Evolutionary conservation across 1,140 invertebrate species (phyloP).

Genomic region (Dendrolimus punctatus): DNA sequence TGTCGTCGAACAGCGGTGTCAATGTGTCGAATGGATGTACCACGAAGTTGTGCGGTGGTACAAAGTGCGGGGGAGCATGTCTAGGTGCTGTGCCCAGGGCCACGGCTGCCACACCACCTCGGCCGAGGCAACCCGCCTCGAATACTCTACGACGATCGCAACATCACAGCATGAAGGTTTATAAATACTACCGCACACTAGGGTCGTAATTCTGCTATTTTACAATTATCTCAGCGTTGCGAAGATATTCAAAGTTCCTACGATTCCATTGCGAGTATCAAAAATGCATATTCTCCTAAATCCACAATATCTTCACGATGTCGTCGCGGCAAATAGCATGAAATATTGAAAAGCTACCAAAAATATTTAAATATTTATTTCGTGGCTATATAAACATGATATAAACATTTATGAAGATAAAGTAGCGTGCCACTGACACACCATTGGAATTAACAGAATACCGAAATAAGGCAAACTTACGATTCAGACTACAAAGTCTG

Average conservation of each 20-base stretch:
- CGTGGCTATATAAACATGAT: too few species aligned
- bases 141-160: constrained; percentile 78
- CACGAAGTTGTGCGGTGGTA: constrained; percentile 59
- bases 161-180: constrained; percentile 82
- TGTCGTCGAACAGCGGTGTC: constrained; percentile 74
- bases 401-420: too few species aligned
- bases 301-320: too few species aligned
- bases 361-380: too few species aligned
- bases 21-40: constrained; percentile 53
- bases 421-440: too few species aligned
- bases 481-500: too few species aligned
- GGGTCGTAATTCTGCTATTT: background rate
- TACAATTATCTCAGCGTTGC: background rate
- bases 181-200: background rate
- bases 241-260: background rate
- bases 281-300: too few species aligned
- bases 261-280: too few species aligned
- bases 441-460: too few species aligned
- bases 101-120: constrained; percentile 51
- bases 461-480: too few species aligned
- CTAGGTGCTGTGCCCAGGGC: constrained; percentile 62
- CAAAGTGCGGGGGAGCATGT: constrained; percentile 61
- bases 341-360: too few species aligned
- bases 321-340: too few species aligned
- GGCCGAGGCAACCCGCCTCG: constrained; percentile 78